Base-by-base conservation (phyloP, 2,888 invertebrate genomes). In the Panopea generosa region DNA sequence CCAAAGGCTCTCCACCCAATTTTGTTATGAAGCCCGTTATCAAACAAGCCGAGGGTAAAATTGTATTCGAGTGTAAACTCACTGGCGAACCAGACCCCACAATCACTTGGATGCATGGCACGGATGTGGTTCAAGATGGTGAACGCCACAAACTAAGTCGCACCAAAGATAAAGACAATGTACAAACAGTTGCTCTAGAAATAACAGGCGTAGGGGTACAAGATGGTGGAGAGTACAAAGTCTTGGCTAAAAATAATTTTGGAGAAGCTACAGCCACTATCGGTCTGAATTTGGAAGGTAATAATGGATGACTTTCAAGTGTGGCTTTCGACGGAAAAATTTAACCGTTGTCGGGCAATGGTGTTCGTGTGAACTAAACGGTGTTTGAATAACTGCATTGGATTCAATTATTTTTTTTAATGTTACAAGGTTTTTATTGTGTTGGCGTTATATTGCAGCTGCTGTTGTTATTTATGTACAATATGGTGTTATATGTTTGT, bases 1-100 rank as follows among this genome's bases (percentile, higher is more conserved):
- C 33, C 4, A 74, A 80, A 53, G 91, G 90, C n/a, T 68, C 71
- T 16, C 85, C 87, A 57, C 99, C 99, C 78, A 95, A 98, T 90
- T 99, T 99, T 93, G 98, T 98, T 83, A 97, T 98, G 95, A 99
- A 99, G 93, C 99, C 99, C 83, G 96, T 96, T 94, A 99, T 99
- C 94, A 97, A 98, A 94, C 99, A 99, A 92, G 97, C 91, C 96
- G 98, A 97, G 85, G 85, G 88, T 29, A 94, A 97, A 82, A 95
- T 99, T 85, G 96, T 98, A 7, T 88, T 91, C 76, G 91, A 91
- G 78, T 90, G 91, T 67, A 85, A 84, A 68, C 84, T 91, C 24
- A 84, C 87, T 7, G 89, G 89, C 22, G 89, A 90, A 52, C 91
- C 92, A 3, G 77, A 96, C 93, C 98, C 99, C 55, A 95, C 95